Evolutionary conservation across 2,888 invertebrate species (phyloP).

Genomic region (Eristalis tenax): DNA sequence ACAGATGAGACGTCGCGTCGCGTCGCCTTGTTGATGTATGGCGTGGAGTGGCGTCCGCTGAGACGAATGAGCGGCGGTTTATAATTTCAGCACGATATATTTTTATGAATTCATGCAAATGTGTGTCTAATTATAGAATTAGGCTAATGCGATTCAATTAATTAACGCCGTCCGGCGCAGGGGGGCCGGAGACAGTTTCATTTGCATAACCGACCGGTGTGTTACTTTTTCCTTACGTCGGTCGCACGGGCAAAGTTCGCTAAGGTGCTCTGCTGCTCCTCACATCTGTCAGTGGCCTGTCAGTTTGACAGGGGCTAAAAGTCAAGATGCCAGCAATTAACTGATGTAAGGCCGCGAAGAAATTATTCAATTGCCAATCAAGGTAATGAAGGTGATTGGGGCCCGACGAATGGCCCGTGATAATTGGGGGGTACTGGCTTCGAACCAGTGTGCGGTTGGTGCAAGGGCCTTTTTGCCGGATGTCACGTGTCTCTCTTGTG

Average conservation of each 20-base stretch:
- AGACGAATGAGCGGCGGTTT: neutral
- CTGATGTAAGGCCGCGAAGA: neutral
- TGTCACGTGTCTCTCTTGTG: no score
- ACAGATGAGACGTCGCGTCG: neutral
- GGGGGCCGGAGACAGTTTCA: neutral
- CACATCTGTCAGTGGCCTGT: neutral
- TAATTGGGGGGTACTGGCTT: neutral
- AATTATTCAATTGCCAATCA: neutral
- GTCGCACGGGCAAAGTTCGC: constrained; percentile 21
- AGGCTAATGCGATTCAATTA: constrained; percentile 34
- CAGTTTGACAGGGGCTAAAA: neutral
- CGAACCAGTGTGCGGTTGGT: neutral
- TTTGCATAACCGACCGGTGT: constrained; percentile 42
- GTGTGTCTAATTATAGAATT: constrained; percentile 29
- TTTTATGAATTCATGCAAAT: constrained; percentile 18
- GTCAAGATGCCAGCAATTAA: neutral
- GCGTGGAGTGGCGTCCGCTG: neutral
- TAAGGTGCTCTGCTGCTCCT: neutral
- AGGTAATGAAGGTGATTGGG: neutral
- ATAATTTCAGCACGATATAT: constrained; percentile 19
- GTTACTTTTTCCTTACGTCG: constrained; percentile 17
- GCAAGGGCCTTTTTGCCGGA: no score
- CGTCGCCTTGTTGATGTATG: neutral
- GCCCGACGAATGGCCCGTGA: neutral
- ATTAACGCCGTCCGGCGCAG: neutral